A percentile compares a stretch with the other conserved stretches of the same genome.
Conservation (phyloP, 2,888 invertebrate species). For the Caenorhabditis sinica region DNA sequence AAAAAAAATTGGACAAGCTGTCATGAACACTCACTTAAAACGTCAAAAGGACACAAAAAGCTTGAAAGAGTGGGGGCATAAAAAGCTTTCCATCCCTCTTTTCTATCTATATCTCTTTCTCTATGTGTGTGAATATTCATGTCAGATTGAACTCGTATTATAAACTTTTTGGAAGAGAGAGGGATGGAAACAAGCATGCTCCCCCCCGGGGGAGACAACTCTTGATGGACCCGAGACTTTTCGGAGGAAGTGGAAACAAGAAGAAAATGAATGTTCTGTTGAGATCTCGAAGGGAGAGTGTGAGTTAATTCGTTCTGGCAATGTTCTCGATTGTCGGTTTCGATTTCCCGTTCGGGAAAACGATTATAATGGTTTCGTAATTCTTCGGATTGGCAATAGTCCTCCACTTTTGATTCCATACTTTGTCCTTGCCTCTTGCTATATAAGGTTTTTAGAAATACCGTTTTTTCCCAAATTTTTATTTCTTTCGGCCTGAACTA, state of each 20-base stretch:
- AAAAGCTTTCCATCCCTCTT: slow-evolving; percentile 5
- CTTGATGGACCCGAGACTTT: slow-evolving; percentile 3
- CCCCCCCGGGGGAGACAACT: slow-evolving; percentile 40
- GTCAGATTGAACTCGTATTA: slow-evolving; percentile 62
- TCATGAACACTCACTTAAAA: slow-evolving; percentile 56
- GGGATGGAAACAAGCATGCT: slow-evolving; percentile 1
- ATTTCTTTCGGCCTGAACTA: too few relatives aligned
- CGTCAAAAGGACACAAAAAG: slow-evolving; percentile 41
- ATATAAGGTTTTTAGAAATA: too few relatives aligned
- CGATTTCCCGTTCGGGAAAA: slow-evolving; percentile 20
- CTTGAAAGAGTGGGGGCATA: neutral
- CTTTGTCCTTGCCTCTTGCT: too few relatives aligned
- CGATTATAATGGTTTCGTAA: slow-evolving; percentile 44
- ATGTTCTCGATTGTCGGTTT: slow-evolving; percentile 22
- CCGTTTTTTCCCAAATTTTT: too few relatives aligned
- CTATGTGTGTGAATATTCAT: slow-evolving; percentile 55
- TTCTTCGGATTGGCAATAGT: neutral
- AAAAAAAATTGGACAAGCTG: slow-evolving; percentile 40
- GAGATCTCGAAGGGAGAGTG: neutral
- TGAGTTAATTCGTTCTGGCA: slow-evolving; percentile 37
- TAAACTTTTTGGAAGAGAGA: slow-evolving; percentile 36
- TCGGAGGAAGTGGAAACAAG: slow-evolving; percentile 18
- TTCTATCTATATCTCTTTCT: neutral
- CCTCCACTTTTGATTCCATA: neutral
- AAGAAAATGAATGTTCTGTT: too few relatives aligned